phyloP scores from a whole-genome alignment of 2,113 vertebrate genomes.

The Elgaria multicarinata region DNA sequence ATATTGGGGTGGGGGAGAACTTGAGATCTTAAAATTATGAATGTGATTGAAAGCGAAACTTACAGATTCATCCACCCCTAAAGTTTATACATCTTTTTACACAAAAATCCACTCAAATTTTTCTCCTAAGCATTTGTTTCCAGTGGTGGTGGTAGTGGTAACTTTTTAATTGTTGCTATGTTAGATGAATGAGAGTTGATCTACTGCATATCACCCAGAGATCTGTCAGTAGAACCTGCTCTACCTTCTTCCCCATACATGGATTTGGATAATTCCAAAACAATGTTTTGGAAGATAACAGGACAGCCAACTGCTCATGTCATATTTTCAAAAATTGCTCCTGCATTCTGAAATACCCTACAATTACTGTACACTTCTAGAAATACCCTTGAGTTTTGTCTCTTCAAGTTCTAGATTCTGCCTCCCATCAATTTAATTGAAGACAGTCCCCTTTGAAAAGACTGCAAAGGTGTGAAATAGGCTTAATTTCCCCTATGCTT shows the following conservation, averaged over 20 bases:
- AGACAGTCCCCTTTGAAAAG: neutral
- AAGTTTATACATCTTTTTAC: neutral
- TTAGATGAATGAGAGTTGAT: neutral
- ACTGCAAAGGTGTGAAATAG: neutral
- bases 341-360: neutral
- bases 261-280: neutral
- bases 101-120: neutral
- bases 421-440: conserved; percentile 6
- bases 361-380: too few relatives aligned
- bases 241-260: neutral
- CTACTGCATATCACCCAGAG: too few relatives aligned
- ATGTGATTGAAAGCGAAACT: too few relatives aligned
- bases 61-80: too few relatives aligned
- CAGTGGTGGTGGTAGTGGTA: neutral
- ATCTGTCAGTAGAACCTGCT: too few relatives aligned
- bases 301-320: neutral
- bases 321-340: neutral
- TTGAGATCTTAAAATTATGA: too few relatives aligned
- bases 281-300: neutral
- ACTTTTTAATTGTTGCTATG: neutral
- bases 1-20: too few relatives aligned
- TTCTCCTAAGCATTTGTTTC: neutral
- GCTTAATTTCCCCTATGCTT: conserved; percentile 25
- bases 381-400: neutral
- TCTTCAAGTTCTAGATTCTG: conserved; percentile 1